Conservation (phyloP, 2,797 vertebrate species). For the Myripristis jacobus region DNA sequence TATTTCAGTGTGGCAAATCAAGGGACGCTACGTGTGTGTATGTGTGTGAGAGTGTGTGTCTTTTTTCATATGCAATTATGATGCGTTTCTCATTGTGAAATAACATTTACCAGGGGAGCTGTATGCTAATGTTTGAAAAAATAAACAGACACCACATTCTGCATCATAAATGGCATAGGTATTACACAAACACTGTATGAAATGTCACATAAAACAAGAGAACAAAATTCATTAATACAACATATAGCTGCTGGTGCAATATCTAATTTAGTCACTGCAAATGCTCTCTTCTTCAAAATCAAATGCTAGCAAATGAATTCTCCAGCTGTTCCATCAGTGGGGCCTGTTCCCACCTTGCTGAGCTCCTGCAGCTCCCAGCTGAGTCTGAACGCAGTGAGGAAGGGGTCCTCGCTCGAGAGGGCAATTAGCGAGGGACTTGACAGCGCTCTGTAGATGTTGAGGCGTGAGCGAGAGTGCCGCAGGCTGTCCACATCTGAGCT, state of each 20-base stretch:
- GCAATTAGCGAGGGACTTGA: constrained; percentile 95
- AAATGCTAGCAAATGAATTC: constrained; percentile 2
- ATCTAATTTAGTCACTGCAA: too few relatives aligned
- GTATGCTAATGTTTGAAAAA: constrained; percentile 4
- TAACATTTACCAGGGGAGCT: neutral
- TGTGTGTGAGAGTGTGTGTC: too few relatives aligned
- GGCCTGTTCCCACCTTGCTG: constrained; percentile 85
- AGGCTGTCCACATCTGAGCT: constrained; percentile 97
- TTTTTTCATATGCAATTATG: neutral
- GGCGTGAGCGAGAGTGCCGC: constrained; percentile 94
- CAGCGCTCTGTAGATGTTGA: constrained; percentile 97
- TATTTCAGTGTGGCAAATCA: neutral
- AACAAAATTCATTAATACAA: constrained; percentile 4
- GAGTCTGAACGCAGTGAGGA: constrained; percentile 95
- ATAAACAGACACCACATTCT: neutral
- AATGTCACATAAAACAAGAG: neutral
- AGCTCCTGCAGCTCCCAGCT: constrained; percentile 99
- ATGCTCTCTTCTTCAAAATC: neutral
- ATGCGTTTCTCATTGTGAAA: neutral
- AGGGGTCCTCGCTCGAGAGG: constrained; percentile 97
- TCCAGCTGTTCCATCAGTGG: neutral
- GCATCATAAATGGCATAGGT: neutral
- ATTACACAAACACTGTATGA: neutral
- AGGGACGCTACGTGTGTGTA: too few relatives aligned
- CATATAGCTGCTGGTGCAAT: neutral